Percentiles rank a stretch among this genome's conserved stretches.
These are phyloP conservation scores for Uropetala carovei DNA, from an alignment of 2,888 invertebrate genomes.

Conservation along the genomic window DNA sequence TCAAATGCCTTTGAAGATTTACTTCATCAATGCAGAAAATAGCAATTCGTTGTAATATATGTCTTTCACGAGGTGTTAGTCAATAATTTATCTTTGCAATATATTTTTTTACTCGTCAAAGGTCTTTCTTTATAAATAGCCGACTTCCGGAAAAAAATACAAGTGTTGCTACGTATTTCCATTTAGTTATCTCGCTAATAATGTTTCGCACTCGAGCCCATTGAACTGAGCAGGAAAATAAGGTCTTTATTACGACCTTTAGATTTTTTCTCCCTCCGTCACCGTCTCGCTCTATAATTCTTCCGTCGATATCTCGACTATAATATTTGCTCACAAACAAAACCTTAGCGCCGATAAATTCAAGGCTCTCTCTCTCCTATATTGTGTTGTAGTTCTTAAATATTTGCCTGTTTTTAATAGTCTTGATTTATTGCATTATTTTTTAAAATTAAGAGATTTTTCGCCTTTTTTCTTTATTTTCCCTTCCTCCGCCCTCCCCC, in stretches of 20 bases:
- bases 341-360: slow-evolving; percentile 4
- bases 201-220: neutral
- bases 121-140: too few relatives aligned
- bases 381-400: slow-evolving; percentile 8
- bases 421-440: slow-evolving; percentile 19
- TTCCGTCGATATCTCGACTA: slow-evolving; percentile 26
- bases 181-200: neutral
- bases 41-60: too few relatives aligned
- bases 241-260: neutral
- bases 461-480: neutral
- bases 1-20: too few relatives aligned
- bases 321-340: slow-evolving; percentile 35
- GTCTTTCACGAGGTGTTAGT: too few relatives aligned
- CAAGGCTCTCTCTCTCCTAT: neutral
- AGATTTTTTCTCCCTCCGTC: neutral
- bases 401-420: slow-evolving; percentile 14
- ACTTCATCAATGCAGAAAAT: too few relatives aligned
- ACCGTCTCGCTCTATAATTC: slow-evolving; percentile 26
- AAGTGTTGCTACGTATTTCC: neutral
- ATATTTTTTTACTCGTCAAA: too few relatives aligned
- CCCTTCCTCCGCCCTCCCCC: neutral
- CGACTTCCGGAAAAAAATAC: too few relatives aligned
- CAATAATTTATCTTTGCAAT: too few relatives aligned
- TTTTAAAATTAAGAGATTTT: slow-evolving; percentile 41
- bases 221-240: neutral